Evolutionary conservation across 2,888 invertebrate species (phyloP).

Genomic region (Nycteola revayana): DNA sequence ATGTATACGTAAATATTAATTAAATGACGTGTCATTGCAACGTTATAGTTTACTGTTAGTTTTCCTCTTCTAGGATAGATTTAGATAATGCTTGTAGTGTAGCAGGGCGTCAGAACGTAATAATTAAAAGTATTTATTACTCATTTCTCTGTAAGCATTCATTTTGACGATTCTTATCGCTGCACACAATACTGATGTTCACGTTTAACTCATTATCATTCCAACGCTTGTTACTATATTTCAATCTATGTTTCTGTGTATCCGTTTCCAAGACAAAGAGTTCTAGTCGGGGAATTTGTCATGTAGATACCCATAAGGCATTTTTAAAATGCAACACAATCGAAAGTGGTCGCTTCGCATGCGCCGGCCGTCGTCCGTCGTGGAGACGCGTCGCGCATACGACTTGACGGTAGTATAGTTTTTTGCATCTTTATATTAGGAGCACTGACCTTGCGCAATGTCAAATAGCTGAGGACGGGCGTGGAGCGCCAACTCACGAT

Average conservation of each 20-base stretch:
- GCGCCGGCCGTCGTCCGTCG: conserved; percentile 44
- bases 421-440: conserved; percentile 79
- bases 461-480: conserved; percentile 72
- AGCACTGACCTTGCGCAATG: conserved; percentile 81
- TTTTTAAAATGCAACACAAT: conserved; percentile 57
- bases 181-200: conserved; percentile 9
- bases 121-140: conserved; percentile 23
- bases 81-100: conserved; percentile 4
- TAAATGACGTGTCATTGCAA: conserved; percentile 15
- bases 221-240: conserved; percentile 32
- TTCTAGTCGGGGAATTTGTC: conserved; percentile 37
- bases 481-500: conserved; percentile 52
- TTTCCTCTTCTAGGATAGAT: conserved; percentile 3
- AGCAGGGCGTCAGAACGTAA: conserved; percentile 13
- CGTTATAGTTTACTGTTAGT: conserved; percentile 9
- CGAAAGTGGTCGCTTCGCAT: conserved; percentile 72
- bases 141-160: conserved; percentile 16
- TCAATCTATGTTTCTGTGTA: conserved; percentile 35
- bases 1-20: conserved; percentile 22
- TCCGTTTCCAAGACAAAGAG: conserved; percentile 48
- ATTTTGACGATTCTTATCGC: conserved; percentile 23
- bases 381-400: conserved; percentile 54
- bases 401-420: conserved; percentile 41
- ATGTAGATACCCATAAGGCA: conserved; percentile 39
- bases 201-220: conserved; percentile 17